Evolutionary conservation across 37 sponge, comb jelly and placozoan genomes (phyloP), one percentile per base, ranked within the genome.

Genomic region (Corticium candelabrum): DNA sequence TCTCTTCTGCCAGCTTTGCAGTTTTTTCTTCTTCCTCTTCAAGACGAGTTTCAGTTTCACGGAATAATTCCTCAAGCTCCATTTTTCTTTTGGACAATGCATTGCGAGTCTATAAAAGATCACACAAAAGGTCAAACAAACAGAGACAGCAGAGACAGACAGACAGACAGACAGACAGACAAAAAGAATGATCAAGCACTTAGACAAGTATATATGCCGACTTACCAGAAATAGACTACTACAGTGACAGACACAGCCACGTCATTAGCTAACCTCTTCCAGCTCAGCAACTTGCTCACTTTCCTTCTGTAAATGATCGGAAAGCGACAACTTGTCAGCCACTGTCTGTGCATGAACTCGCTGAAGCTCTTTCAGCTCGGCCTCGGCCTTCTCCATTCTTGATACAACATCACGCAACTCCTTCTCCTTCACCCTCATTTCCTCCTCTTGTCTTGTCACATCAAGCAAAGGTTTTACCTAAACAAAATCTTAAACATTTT

Each of bases 401-500:
- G 32, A 35, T 37, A 41, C 56, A 1, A 82, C 68, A 27, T 78
- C 37, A 68, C 30, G 89, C 71, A 87, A 73, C 77, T 97, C 99
- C 69, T 91, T 89, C 77, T 90, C 90, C 81, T 89, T 86, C 76
- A 89, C 85, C 3, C 90, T 77, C 68, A 89, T 91, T 82, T 97
- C 93, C 30, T 97, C 95, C 69, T 97, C 99, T 1, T 89, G 89
- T 33, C 86, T 83, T 29, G 99, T 97, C 4, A 97, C 99, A 43
- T 93, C 86, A 35, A 96, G 87, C 29, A 96, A 86, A 1, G 99
- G 99, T 80, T 94, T 97, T 38, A 97, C 95, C 82, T 82, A 68
- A 50, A 3, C 3, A 80, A 30, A 67, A 57, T 41, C 15, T 27
- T 27, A 11, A 21, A 27, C 11, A 27, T 11, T 50, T 11, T 11